Percentiles rank a stretch among this genome's conserved stretches.
phyloP scores from a whole-genome alignment of 2,797 vertebrate species.

The Galagoides demidoff region DNA sequence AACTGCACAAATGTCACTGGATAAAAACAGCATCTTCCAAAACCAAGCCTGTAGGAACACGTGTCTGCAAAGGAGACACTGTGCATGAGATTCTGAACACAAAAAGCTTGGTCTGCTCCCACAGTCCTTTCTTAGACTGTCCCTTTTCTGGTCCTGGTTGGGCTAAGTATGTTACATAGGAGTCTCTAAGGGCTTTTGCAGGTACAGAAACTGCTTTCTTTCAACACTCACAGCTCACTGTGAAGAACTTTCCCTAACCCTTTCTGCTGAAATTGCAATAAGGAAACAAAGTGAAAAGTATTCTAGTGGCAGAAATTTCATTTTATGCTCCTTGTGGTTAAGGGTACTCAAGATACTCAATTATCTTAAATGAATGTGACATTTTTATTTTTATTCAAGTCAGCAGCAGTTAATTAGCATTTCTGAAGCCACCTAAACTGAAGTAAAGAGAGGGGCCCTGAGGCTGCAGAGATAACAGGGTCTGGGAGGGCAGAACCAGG shows the following conservation, averaged over 20 bases:
- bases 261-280: constrained; percentile 7
- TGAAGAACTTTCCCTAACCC: not conserved
- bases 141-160: not conserved
- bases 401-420: constrained; percentile 55
- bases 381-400: constrained; percentile 62
- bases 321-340: not conserved
- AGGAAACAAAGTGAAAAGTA: constrained; percentile 33
- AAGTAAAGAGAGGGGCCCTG: not conserved
- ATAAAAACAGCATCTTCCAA: not conserved
- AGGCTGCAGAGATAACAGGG: not conserved
- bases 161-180: not conserved
- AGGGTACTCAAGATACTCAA: not conserved
- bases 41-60: fast-evolving
- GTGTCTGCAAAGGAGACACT: fast-evolving
- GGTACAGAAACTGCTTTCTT: not conserved
- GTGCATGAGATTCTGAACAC: not conserved
- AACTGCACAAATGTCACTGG: not conserved
- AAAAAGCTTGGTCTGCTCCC: not conserved
- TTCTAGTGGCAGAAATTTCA: constrained; percentile 46
- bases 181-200: not conserved
- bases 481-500: not conserved
- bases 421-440: constrained; percentile 37
- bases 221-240: not conserved
- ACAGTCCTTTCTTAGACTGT: not conserved
- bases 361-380: constrained; percentile 50